Evolutionary conservation across 2,113 vertebrate species (phyloP), one percentile per base, ranked within the genome.

Genomic region (Mirounga angustirostris): DNA sequence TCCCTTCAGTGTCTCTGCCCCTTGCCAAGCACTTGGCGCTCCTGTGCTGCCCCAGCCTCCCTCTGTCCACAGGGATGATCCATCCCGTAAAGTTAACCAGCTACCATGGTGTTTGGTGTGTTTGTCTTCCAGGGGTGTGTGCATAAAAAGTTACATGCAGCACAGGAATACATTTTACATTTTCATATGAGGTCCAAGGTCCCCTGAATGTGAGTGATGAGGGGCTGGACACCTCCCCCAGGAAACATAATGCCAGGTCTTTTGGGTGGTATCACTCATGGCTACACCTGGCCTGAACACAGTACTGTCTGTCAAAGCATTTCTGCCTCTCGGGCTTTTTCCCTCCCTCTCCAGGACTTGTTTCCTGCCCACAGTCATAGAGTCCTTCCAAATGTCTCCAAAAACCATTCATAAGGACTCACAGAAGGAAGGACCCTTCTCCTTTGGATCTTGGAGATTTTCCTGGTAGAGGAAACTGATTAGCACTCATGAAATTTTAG

Each of bases 221-320:
- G 7, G 22, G 12, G 28, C n/a, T 58, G 16, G 43, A 59, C n/a
- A 28, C 19, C 33, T 71, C 58, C 22, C 21, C 28, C 10, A 11
- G 18, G 15, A 2, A 50, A 30, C 14, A 1, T 2, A 56, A 89
- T 22, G 10, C 40, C 24, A 11, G 15, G 26, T 8, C 24, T 71
- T 61, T 18, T 14, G 1, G 40, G 1, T 52, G 30, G 2, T 3
- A 7, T 46, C 22, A 1, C 46, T 67, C 46, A 1, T 33, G n/a
- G 26, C 26, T 85, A 24, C 22, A 13, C n/a, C 24, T 61, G 61
- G n/a, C 76, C 52, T 36, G 56, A 63, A n/a, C 1, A 19, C 1
- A 4, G 5, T 2, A 0, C 18, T 1, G 0, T 80, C n/a, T 50
- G 11, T 9, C 69, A 26, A 26, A 18, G 18, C 8, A 3, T 19